Percentiles rank a stretch among this genome's conserved stretches.
phyloP scores from a whole-genome alignment of 2,888 invertebrate genomes.

The Drosophila dives region DNA sequence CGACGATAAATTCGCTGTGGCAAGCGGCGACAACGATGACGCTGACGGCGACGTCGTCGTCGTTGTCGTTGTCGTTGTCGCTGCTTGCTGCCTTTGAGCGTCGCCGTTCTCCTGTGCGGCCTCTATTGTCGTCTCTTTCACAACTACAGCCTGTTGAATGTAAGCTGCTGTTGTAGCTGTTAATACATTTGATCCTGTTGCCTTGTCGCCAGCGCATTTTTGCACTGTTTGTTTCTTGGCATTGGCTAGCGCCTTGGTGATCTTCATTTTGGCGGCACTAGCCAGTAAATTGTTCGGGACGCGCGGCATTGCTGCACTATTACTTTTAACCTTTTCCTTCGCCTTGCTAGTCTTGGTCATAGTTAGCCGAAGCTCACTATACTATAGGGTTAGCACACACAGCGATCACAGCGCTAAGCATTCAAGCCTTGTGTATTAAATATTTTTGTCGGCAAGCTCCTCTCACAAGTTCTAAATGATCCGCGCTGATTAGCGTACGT shows the following conservation, averaged over 20 bases:
- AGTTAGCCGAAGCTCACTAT: conserved; percentile 3
- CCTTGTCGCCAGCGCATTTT: conserved; percentile 35
- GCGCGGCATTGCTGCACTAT: conserved; percentile 16
- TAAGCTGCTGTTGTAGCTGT: conserved; percentile 21
- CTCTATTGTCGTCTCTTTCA: conserved; percentile 62
- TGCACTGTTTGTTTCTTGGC: conserved; percentile 58
- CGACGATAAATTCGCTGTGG: conserved; percentile 74
- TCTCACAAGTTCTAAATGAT: conserved; percentile 38
- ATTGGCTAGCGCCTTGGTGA: conserved; percentile 73
- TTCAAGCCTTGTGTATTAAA: conserved; percentile 1
- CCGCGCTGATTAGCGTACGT: conserved; percentile 61
- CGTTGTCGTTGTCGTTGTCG: conserved; percentile 41
- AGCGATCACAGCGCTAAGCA: conserved; percentile 9
- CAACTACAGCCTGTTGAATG: conserved; percentile 47
- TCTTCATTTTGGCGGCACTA: conserved; percentile 82
- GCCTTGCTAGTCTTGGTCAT: conserved; percentile 70
- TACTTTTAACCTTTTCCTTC: conserved; percentile 63
- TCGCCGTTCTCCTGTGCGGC: conserved; percentile 44
- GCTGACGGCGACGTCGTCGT: conserved; percentile 29
- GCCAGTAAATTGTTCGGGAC: conserved; percentile 55
- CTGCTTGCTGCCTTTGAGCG: conserved; percentile 44
- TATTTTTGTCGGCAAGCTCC: conserved; percentile 14
- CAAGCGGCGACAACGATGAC: conserved; percentile 43
- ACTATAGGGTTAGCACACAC: not conserved
- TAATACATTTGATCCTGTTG: conserved; percentile 46